Evolutionary conservation across 2,113 vertebrate genomes (phyloP), one percentile per base, ranked within the genome.

Genomic region (Sinosuthora webbiana): DNA sequence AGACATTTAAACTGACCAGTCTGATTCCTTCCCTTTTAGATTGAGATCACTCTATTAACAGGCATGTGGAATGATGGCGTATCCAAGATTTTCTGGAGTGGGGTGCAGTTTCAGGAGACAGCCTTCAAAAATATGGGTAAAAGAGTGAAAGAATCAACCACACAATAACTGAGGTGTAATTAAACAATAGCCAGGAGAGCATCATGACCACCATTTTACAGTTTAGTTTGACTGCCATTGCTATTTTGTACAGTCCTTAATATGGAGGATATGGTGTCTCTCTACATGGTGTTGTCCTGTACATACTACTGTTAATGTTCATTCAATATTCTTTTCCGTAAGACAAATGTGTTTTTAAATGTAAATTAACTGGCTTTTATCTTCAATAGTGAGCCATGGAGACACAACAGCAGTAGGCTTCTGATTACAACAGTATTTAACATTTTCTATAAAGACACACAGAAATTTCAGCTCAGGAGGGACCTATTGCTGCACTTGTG

Each of bases 1-100:
- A 82, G 83, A 45, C 41, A 64, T 69, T 78, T 91, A 78, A 87
- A 78, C 84, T 73, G 95, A 88, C 92, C 90, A 55, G 64, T 75
- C 59, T 92, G 83, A 94, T 86, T 93, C 50, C 47, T 67, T 60
- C 78, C 37, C 59, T 70, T 83, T 91, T 71, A 87, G 69, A 49
- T 5, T 6, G 6, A 60, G 65, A 81, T 77, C 74, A 64, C n/a
- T 80, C 28, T 77, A 35, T 89, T 87, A 85, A 60, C 37, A 73
- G 75, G 50, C 59, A 52, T 3, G 11, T 23, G 73, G 57, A 68
- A 4, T 27, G 33, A 52, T 5, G 11, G 59, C 0, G 0, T 57
- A 49, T 16, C 25, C 45, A 56, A 92, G 57, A 24, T 65, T 69
- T 69, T 82, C 63, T 67, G 78, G 65, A 78, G 39, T 37, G 27